A percentile compares a stretch with the other conserved stretches of the same genome.
Conservation (phyloP, 2,113 vertebrate genomes). For the Dipodomys spectabilis region DNA sequence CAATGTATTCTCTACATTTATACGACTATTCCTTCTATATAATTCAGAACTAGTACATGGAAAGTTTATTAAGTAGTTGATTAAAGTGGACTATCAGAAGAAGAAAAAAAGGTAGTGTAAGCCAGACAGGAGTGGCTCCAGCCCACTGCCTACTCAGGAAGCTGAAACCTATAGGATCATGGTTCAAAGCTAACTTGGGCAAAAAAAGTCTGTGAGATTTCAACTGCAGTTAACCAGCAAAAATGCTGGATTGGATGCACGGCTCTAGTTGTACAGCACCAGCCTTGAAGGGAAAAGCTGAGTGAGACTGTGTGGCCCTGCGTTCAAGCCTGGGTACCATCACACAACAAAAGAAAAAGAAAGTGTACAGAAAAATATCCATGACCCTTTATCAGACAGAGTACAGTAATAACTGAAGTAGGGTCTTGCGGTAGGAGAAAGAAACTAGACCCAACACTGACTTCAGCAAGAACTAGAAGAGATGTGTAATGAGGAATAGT, state of each 20-base stretch:
- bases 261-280: no score
- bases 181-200: no score
- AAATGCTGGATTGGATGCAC: no score
- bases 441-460: neutral
- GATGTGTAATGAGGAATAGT: neutral
- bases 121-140: no score
- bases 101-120: neutral
- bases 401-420: neutral
- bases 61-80: constrained; percentile 22
- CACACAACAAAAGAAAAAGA: neutral
- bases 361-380: neutral
- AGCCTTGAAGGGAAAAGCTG: no score
- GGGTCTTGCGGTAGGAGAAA: rapidly evolving
- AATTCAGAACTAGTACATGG: neutral
- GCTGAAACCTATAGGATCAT: no score
- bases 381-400: neutral
- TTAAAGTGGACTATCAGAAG: neutral
- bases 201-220: no score
- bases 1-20: neutral
- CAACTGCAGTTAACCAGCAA: no score
- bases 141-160: no score
- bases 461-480: neutral
- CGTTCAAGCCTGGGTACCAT: no score
- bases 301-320: no score
- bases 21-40: neutral